phyloP scores from a whole-genome alignment of 2,113 vertebrate species.

The Albula glossodonta region DNA sequence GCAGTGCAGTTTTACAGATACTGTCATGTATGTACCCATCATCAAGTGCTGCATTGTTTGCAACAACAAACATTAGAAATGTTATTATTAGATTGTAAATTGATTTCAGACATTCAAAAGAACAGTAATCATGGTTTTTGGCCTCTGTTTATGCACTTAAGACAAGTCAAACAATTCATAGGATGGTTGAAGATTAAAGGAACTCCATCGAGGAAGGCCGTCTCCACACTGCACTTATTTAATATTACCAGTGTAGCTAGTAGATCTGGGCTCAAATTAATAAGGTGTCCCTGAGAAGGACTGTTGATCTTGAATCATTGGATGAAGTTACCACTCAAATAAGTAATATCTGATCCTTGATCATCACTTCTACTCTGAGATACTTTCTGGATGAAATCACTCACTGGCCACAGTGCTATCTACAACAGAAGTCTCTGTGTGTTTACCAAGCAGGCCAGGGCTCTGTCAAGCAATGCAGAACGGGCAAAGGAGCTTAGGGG shows the following conservation, averaged over 20 bases:
- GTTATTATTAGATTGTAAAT: too few species aligned
- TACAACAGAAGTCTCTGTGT: constrained; percentile 20
- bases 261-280: background rate
- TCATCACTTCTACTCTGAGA: too few species aligned
- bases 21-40: background rate
- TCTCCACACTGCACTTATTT: background rate
- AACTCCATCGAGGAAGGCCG: background rate
- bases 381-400: too few species aligned
- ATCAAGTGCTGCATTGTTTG: background rate
- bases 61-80: too few species aligned
- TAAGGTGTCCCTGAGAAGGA: too few species aligned
- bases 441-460: constrained; percentile 54
- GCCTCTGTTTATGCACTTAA: background rate
- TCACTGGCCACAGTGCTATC: background rate
- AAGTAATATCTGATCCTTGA: too few species aligned
- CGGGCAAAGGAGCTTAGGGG: constrained; percentile 32
- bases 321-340: too few species aligned
- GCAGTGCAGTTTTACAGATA: background rate
- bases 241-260: background rate
- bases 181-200: too few species aligned
- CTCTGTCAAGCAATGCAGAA: constrained; percentile 35
- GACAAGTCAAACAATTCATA: background rate
- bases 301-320: too few species aligned
- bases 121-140: background rate
- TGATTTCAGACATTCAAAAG: too few species aligned